Evolutionary conservation across 2,797 vertebrate species (phyloP).

Genomic region (Fistularia tabacaria): DNA sequence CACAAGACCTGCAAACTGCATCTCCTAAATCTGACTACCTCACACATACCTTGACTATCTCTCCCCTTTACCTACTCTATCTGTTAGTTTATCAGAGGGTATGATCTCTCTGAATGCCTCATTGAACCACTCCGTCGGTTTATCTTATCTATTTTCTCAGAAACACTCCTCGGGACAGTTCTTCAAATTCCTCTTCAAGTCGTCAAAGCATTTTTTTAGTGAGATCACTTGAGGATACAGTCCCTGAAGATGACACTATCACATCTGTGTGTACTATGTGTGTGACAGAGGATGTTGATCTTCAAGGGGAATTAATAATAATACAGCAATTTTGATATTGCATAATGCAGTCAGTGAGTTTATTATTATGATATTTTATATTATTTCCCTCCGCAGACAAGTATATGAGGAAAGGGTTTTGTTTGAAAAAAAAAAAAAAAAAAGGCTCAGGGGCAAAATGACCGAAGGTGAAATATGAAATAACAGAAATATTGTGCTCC

Average conservation of each 20-base stretch:
- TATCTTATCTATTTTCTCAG: constrained; percentile 72
- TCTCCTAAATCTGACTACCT: constrained; percentile 68
- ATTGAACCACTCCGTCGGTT: constrained; percentile 67
- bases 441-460: constrained; percentile 4
- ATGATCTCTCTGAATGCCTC: constrained; percentile 64
- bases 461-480: constrained; percentile 61
- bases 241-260: constrained; percentile 28
- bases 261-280: constrained; percentile 11
- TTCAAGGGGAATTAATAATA: constrained; percentile 23
- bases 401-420: constrained; percentile 5
- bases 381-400: constrained; percentile 7
- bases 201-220: constrained; percentile 49
- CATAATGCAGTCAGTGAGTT: constrained; percentile 13
- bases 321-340: constrained; percentile 15
- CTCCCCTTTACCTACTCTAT: constrained; percentile 38
- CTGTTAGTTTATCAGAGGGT: constrained; percentile 58
- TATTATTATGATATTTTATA: constrained; percentile 5
- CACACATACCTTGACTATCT: constrained; percentile 63
- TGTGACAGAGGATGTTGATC: constrained; percentile 32
- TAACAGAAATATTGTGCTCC: constrained; percentile 44
- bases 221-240: constrained; percentile 41
- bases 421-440: constrained; percentile 4
- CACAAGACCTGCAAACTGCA: constrained; percentile 63
- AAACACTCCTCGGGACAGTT: constrained; percentile 69
- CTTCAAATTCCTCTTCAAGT: constrained; percentile 65